A percentile compares a stretch with the other conserved stretches of the same genome.
Conservation (phyloP, 2,797 vertebrate genomes). For the Loris lydekkerianus region DNA sequence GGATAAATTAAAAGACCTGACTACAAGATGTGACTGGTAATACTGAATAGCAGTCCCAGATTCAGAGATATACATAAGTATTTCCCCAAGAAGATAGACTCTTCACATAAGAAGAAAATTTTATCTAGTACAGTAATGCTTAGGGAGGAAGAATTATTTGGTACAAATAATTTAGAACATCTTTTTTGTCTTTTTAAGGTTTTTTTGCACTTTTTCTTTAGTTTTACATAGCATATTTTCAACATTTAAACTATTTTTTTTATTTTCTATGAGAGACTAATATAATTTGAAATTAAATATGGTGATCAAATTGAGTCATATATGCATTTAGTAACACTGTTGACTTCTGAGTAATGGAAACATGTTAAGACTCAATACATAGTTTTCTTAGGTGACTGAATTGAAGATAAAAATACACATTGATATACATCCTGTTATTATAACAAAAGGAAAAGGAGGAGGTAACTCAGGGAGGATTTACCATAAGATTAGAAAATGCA, state of each 20-base stretch:
- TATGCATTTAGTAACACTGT: background rate
- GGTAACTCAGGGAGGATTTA: background rate
- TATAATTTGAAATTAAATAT: conserved; percentile 15
- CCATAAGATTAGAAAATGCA: conserved; percentile 17
- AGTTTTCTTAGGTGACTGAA: conserved; percentile 40
- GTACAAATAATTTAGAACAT: background rate
- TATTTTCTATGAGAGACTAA: background rate
- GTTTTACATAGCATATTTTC: background rate
- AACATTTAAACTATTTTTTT: background rate
- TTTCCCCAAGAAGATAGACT: background rate
- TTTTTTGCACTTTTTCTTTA: background rate
- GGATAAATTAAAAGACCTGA: conserved; percentile 52
- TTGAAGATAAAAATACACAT: background rate
- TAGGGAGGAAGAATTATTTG: background rate
- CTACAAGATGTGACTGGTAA: conserved; percentile 29
- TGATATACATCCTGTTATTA: background rate
- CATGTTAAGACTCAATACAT: background rate
- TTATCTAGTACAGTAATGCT: background rate
- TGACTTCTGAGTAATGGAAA: conserved; percentile 34
- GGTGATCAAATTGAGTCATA: background rate
- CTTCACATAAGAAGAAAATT: background rate
- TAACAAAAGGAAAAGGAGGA: background rate
- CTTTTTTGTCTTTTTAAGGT: background rate
- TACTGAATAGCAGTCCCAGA: conserved; percentile 31
- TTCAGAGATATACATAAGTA: background rate